phyloP scores from a whole-genome alignment of 2,888 invertebrate species.

The Drosophila setosimentum region DNA sequence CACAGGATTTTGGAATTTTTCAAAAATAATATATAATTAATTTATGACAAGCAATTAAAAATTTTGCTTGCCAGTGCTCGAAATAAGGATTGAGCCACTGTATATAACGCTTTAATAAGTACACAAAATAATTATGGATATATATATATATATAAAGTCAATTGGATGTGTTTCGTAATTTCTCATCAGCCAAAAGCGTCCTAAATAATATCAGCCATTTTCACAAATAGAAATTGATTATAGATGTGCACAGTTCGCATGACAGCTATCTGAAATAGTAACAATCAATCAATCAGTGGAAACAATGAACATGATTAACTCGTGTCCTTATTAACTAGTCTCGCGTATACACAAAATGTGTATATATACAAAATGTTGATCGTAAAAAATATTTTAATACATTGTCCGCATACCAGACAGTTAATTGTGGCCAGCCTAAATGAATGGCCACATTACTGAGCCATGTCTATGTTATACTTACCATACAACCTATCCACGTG shows the following conservation, averaged over 20 bases:
- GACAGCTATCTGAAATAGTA: constrained; percentile 34
- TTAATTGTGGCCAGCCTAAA: constrained; percentile 60
- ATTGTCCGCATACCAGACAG: constrained; percentile 33
- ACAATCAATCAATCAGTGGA: constrained; percentile 76
- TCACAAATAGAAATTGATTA: constrained; percentile 18
- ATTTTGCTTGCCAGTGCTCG: no score
- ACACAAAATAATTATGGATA: no score
- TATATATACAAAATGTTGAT: constrained; percentile 11
- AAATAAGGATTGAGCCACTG: no score
- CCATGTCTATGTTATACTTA: constrained; percentile 17
- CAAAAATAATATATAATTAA: no score
- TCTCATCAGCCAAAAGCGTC: not conserved
- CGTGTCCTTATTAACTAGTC: constrained; percentile 80
- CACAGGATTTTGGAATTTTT: no score
- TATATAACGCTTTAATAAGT: no score
- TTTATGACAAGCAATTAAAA: no score
- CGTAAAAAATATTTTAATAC: constrained; percentile 69
- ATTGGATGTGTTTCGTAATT: not conserved
- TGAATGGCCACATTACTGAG: constrained; percentile 56
- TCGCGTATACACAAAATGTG: constrained; percentile 7
- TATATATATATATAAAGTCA: no score
- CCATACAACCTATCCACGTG: constrained; percentile 27
- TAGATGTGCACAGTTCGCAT: constrained; percentile 6
- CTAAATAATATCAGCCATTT: constrained; percentile 13
- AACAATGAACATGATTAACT: constrained; percentile 82